Evolutionary conservation across 2,888 invertebrate species (phyloP).

Genomic region (Tetranychus truncatus): DNA sequence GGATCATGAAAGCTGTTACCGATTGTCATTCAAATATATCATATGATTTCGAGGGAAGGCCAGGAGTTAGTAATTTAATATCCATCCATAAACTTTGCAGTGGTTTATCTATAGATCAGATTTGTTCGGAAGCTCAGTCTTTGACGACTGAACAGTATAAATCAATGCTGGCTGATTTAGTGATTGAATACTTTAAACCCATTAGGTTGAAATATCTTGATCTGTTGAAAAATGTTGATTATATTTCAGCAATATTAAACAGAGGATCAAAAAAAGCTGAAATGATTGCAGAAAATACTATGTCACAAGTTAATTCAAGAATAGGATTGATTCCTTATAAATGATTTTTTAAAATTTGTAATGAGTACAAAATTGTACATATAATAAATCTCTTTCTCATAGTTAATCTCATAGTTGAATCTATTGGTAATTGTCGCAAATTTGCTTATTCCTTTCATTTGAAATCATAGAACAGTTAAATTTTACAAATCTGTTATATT

Average conservation of each 20-base stretch:
- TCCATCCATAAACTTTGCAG: constrained; percentile 57
- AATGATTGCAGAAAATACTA: constrained; percentile 44
- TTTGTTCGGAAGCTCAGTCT: constrained; percentile 45
- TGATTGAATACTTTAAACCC: constrained; percentile 49
- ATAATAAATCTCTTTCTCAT: not conserved
- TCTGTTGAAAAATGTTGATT: constrained; percentile 43
- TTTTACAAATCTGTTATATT: no score
- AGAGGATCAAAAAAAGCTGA: constrained; percentile 47
- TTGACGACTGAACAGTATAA: constrained; percentile 65
- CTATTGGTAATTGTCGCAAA: no score
- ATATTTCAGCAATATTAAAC: constrained; percentile 45
- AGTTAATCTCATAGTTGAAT: no score
- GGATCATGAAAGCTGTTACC: constrained; percentile 70
- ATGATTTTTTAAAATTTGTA: no score
- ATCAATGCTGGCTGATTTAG: constrained; percentile 48
- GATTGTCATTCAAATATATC: constrained; percentile 67
- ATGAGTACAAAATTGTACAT: not conserved
- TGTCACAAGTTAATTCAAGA: constrained; percentile 39
- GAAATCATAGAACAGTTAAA: no score
- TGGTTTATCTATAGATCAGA: constrained; percentile 46
- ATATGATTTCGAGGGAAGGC: constrained; percentile 55
- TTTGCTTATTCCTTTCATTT: no score
- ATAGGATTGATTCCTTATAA: not conserved
- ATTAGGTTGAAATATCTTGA: constrained; percentile 44
- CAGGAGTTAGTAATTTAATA: constrained; percentile 77